A percentile compares a stretch with the other conserved stretches of the same genome.
Conservation (phyloP, 2,113 vertebrate genomes). For the Odontophorus gujanensis region DNA sequence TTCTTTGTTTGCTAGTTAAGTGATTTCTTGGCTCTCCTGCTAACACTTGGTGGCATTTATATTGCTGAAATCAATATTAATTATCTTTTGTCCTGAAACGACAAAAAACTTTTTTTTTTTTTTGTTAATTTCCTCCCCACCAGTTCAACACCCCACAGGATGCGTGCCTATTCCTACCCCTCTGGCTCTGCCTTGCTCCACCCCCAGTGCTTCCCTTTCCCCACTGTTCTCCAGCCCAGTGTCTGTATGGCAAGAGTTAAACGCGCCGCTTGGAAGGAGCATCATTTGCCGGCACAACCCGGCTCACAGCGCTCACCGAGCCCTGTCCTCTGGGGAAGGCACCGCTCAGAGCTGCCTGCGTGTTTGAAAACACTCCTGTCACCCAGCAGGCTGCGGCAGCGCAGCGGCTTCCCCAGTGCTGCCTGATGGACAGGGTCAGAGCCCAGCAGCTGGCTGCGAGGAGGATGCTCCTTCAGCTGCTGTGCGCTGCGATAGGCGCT, state of each 20-base stretch:
- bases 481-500: conserved; percentile 9
- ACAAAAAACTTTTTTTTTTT: not conserved
- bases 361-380: conserved; percentile 78
- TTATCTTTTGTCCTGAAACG: conserved; percentile 6
- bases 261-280: not conserved
- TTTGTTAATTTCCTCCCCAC: not conserved
- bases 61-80: conserved; percentile 49
- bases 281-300: conserved; percentile 21
- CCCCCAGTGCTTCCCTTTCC: not conserved
- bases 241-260: conserved; percentile 30
- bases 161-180: not conserved
- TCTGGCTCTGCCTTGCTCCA: not conserved
- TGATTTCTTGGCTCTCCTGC: not conserved
- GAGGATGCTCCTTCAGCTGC: conserved; percentile 55
- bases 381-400: conserved; percentile 69
- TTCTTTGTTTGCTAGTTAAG: not conserved
- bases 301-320: not conserved
- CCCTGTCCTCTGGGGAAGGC: conserved; percentile 68
- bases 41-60: conserved; percentile 17
- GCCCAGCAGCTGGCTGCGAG: conserved; percentile 74
- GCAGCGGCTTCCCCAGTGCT: conserved; percentile 48
- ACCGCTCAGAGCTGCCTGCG: conserved; percentile 69
- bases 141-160: accelerated
- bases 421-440: conserved; percentile 73
- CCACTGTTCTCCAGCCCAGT: accelerated